phyloP scores from a whole-genome alignment of 2,113 vertebrate species.

The Caretta caretta region DNA sequence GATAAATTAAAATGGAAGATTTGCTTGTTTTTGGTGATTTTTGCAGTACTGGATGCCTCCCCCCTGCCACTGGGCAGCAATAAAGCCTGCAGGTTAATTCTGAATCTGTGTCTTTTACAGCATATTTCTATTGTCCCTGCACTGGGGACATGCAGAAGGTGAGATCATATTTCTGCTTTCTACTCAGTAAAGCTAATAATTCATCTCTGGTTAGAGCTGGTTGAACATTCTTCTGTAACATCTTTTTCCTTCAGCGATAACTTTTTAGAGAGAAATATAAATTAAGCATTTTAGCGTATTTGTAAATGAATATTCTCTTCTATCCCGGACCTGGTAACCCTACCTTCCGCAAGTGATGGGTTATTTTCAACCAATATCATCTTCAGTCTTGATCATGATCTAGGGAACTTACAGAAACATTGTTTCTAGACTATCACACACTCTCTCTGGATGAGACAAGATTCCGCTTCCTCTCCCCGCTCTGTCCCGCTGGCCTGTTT shows the following conservation, averaged over 20 bases:
- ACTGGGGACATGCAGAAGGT: not conserved
- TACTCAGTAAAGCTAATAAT: not conserved
- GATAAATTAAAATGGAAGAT: conserved; percentile 67
- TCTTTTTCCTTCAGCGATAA: not conserved
- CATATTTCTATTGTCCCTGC: not conserved
- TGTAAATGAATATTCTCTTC: not conserved
- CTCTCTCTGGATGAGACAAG: not conserved
- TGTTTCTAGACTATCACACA: not conserved
- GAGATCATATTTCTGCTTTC: not conserved
- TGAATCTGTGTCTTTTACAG: rapidly evolving
- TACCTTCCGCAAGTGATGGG: not conserved
- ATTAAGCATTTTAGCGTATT: not conserved
- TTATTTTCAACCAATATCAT: not conserved
- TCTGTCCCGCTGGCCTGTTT: not conserved
- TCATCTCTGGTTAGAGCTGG: not conserved
- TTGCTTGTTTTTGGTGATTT: conserved; percentile 32
- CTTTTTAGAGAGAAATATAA: not conserved
- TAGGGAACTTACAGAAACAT: not conserved
- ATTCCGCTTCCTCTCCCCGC: not conserved
- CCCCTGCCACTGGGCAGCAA: not conserved
- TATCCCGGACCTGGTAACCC: not conserved
- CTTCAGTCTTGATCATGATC: rapidly evolving
- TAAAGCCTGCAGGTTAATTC: not conserved
- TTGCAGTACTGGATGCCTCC: not conserved
- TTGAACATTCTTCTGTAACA: not conserved